Evolutionary conservation across 2,797 vertebrate genomes (phyloP).

Genomic region (Bucorvus abyssinicus): DNA sequence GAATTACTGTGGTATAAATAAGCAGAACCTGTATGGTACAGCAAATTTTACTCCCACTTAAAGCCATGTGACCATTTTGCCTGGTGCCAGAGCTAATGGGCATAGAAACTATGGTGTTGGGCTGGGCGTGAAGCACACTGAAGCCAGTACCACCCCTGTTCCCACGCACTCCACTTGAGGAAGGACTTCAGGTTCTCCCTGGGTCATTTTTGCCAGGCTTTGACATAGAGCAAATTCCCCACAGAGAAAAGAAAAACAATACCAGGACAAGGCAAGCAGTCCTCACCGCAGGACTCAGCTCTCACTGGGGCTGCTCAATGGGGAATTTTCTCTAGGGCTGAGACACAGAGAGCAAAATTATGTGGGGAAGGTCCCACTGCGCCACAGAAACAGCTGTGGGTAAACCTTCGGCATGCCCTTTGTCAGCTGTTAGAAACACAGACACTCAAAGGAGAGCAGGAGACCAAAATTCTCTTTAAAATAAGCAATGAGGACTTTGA

Average conservation of each 20-base stretch:
- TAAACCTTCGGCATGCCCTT: slow-evolving; percentile 47
- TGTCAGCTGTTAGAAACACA: slow-evolving; percentile 64
- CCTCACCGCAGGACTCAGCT: not conserved
- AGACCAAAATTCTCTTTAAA: slow-evolving; percentile 54
- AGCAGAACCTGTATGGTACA: not conserved
- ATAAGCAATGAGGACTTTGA: slow-evolving; percentile 40
- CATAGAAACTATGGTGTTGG: not conserved
- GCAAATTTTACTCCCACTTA: not conserved
- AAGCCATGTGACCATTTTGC: not conserved
- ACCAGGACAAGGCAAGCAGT: slow-evolving; percentile 28
- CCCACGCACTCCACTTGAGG: not conserved
- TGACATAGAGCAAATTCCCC: slow-evolving; percentile 19
- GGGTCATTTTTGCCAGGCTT: not conserved
- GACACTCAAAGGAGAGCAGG: slow-evolving; percentile 10
- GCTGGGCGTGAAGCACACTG: not conserved
- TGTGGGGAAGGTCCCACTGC: slow-evolving; percentile 17
- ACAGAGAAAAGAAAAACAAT: slow-evolving; percentile 26
- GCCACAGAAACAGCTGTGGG: not conserved
- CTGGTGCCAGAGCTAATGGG: not conserved
- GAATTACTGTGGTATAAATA: not conserved
- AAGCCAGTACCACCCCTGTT: not conserved
- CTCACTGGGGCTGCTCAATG: slow-evolving; percentile 26
- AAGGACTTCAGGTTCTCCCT: not conserved
- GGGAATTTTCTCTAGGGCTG: slow-evolving; percentile 31
- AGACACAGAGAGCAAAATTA: not conserved